phyloP scores from a whole-genome alignment of 2,113 vertebrate genomes.

The Sminthopsis crassicaudata region DNA sequence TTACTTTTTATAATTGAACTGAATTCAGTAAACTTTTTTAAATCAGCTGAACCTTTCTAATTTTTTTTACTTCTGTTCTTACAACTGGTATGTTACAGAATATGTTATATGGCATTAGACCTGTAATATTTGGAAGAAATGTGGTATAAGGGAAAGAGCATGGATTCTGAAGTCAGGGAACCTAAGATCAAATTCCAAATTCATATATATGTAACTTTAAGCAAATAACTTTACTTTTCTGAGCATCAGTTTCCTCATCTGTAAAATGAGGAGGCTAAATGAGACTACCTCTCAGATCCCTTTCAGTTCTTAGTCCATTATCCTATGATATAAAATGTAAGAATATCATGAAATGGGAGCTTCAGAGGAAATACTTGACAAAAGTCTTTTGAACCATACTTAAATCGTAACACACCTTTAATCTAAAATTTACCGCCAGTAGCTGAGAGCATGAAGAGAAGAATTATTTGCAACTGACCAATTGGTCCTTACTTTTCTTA shows the following conservation, averaged over 20 bases:
- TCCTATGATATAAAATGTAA: neutral
- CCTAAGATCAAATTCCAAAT: neutral
- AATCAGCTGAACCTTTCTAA: constrained; percentile 55
- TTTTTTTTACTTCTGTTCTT: constrained; percentile 48
- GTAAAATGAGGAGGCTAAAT: neutral
- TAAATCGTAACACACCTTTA: constrained; percentile 35
- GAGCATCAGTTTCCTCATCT: neutral
- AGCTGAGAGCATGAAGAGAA: constrained; percentile 38
- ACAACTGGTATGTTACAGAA: constrained; percentile 16
- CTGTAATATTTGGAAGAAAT: constrained; percentile 45
- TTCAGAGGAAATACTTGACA: constrained; percentile 56
- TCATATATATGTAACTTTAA: neutral
- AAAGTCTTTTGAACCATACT: constrained; percentile 7
- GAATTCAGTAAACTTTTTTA: constrained; percentile 26
- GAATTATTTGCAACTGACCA: constrained; percentile 45
- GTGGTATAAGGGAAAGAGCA: neutral
- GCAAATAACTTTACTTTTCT: neutral
- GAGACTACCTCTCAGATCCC: neutral
- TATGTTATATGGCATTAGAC: constrained; percentile 37
- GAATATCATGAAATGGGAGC: constrained; percentile 30
- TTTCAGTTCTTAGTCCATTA: neutral
- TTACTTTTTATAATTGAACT: neutral
- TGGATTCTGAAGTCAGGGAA: neutral
- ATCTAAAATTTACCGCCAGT: constrained; percentile 1
- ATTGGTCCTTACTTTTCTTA: constrained; percentile 41